phyloP scores from a whole-genome alignment of 2,888 invertebrate genomes.

The Amorpha juglandis region DNA sequence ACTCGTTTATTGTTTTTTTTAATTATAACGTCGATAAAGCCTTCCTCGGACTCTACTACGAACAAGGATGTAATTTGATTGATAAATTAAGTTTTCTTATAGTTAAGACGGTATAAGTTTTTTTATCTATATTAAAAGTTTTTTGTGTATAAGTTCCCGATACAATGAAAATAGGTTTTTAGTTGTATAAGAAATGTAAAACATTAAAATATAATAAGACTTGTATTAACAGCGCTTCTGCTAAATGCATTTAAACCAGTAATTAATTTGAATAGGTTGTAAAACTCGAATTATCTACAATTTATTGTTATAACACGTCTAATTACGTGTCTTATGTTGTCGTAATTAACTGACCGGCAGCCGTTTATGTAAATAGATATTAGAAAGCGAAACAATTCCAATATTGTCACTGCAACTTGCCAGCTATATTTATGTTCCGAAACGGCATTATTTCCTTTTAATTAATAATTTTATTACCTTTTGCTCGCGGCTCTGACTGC shows the following conservation, averaged over 20 bases:
- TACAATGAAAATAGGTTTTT: not conserved
- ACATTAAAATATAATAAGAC: not conserved
- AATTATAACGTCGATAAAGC: too few species aligned
- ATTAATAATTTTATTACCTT: not conserved
- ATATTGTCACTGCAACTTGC: not conserved
- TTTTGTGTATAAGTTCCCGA: too few species aligned
- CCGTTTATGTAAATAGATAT: constrained; percentile 3
- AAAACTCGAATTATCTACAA: not conserved
- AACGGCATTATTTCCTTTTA: not conserved
- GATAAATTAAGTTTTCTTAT: too few species aligned
- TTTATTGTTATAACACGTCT: constrained; percentile 1
- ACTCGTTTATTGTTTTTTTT: too few species aligned
- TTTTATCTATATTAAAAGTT: too few species aligned
- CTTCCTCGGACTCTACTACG: too few species aligned
- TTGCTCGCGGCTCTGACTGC: too few species aligned
- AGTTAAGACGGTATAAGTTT: too few species aligned
- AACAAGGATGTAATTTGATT: too few species aligned
- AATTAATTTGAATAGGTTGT: not conserved
- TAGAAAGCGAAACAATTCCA: not conserved
- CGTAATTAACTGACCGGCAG: constrained; percentile 26
- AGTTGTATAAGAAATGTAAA: not conserved
- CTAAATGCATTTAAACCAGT: not conserved
- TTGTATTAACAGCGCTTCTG: not conserved
- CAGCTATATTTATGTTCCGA: not conserved
- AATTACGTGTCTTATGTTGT: constrained; percentile 8